Percentiles rank a stretch among this genome's conserved stretches.
Evolutionary conservation across 2,888 invertebrate genomes (phyloP).

Genomic region (Agrotis exclamationis): DNA sequence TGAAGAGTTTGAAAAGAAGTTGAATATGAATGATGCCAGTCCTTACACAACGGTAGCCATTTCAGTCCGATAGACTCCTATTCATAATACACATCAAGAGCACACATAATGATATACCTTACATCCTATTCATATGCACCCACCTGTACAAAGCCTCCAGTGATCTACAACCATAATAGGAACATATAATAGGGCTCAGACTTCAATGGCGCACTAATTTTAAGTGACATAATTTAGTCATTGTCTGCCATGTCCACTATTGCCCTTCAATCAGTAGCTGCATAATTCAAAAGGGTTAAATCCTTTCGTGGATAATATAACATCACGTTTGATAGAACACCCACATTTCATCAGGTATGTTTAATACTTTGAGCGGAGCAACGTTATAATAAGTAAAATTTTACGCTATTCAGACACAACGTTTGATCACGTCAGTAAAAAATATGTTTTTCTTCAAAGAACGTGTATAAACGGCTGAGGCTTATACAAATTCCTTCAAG

Average conservation of each 20-base stretch:
- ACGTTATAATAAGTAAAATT: no score
- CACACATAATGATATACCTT: conserved; percentile 15
- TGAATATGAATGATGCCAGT: not conserved
- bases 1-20: not conserved
- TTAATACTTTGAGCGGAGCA: no score
- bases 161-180: not conserved
- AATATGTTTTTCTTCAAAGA: no score
- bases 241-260: conserved; percentile 40
- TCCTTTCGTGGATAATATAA: not conserved
- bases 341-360: no score
- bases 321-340: not conserved
- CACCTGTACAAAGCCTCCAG: conserved; percentile 9
- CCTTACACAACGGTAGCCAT: not conserved
- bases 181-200: not conserved
- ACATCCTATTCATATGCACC: not conserved
- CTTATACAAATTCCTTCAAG: no score
- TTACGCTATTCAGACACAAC: no score
- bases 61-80: not conserved
- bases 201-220: conserved; percentile 56
- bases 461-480: no score
- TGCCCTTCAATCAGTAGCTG: conserved; percentile 10
- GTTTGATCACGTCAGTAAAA: no score
- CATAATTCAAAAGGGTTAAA: not conserved
- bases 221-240: conserved; percentile 42
- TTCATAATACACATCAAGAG: not conserved